Percentiles rank a stretch among this genome's conserved stretches.
Evolutionary conservation across 2,888 invertebrate species (phyloP).

Genomic region (Megaustenia siamemsis): DNA sequence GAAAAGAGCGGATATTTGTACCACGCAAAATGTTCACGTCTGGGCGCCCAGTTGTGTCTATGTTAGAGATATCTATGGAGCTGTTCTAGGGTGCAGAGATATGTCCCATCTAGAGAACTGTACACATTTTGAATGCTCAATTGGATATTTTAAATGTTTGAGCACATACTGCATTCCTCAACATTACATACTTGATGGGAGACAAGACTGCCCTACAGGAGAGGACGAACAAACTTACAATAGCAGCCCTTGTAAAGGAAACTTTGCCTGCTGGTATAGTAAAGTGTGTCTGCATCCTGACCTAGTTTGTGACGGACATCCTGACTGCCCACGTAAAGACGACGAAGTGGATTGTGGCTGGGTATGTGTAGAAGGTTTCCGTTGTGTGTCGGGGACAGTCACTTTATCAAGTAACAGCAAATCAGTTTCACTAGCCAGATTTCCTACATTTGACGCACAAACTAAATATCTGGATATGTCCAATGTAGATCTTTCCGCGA

Average conservation of each 20-base stretch:
- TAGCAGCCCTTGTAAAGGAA: background rate
- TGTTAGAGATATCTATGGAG: slow-evolving; percentile 5
- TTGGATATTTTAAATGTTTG: slow-evolving; percentile 7
- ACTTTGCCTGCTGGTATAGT: background rate
- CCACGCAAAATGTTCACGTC: no score
- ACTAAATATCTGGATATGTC: slow-evolving; percentile 23
- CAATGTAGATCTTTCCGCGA: background rate
- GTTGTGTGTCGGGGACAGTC: background rate
- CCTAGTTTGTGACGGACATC: slow-evolving; percentile 29
- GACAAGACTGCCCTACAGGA: background rate
- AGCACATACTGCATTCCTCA: slow-evolving; percentile 22
- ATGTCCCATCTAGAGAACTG: slow-evolving; percentile 28
- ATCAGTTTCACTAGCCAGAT: background rate
- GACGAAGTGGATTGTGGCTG: slow-evolving; percentile 31
- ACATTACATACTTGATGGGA: background rate
- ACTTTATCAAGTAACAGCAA: background rate
- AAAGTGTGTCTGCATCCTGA: slow-evolving; percentile 34
- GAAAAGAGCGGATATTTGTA: no score
- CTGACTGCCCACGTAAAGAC: slow-evolving; percentile 15
- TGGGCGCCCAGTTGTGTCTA: slow-evolving; percentile 35
- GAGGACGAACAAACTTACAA: slow-evolving; percentile 28
- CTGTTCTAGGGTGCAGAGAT: background rate
- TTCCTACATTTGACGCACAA: background rate
- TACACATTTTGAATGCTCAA: slow-evolving; percentile 13
- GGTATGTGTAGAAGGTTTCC: background rate